A percentile compares a stretch with the other conserved stretches of the same genome.
Evolutionary conservation across 2,888 invertebrate genomes (phyloP).

Genomic region (Resseliella maxima): DNA sequence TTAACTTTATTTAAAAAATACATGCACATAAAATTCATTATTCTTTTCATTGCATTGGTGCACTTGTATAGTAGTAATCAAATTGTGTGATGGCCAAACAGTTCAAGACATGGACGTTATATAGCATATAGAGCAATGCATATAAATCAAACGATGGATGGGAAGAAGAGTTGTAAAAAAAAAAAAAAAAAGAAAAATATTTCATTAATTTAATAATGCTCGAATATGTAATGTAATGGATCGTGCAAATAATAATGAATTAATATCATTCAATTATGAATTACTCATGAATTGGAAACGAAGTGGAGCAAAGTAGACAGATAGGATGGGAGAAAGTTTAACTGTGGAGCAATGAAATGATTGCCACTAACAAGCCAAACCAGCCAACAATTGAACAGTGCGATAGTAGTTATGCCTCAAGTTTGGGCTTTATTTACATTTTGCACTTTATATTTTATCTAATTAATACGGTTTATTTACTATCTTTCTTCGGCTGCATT

Average conservation of each 20-base stretch:
- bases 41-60: no score
- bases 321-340: not conserved
- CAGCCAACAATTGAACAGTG: not conserved
- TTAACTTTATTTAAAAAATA: no score
- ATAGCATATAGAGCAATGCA: not conserved
- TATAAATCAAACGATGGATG: slow-evolving; percentile 23
- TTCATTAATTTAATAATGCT: slow-evolving; percentile 44
- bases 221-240: slow-evolving; percentile 34
- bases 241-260: slow-evolving; percentile 38
- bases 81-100: not conserved
- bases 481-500: slow-evolving; percentile 1
- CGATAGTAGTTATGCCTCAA: not conserved
- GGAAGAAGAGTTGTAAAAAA: not conserved
- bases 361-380: slow-evolving; percentile 22
- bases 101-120: not conserved
- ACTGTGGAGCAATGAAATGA: not conserved
- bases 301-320: not conserved
- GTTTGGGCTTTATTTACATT: slow-evolving; percentile 41
- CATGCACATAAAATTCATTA: no score
- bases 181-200: not conserved
- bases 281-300: slow-evolving; percentile 4
- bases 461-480: slow-evolving; percentile 55
- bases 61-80: no score
- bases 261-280: slow-evolving; percentile 36
- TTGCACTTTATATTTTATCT: slow-evolving; percentile 33